phyloP scores from a whole-genome alignment of 2,113 vertebrate genomes.

The Heterochromis multidens region DNA sequence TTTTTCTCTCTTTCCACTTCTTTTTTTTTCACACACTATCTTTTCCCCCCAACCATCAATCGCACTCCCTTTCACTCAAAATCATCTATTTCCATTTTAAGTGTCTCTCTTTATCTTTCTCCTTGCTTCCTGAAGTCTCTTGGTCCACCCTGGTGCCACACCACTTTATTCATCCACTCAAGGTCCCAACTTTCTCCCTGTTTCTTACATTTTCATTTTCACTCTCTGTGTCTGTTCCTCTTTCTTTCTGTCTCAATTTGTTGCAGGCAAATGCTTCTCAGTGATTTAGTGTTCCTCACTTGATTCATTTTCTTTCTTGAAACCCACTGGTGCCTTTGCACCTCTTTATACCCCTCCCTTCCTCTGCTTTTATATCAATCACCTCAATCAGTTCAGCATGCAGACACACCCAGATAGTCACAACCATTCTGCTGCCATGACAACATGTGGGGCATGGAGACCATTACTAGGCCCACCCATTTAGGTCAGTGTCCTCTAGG shows the following conservation, averaged over 20 bases:
- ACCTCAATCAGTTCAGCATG: neutral
- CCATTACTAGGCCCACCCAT: slow-evolving; percentile 39
- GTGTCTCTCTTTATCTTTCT: neutral
- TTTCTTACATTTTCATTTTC: neutral
- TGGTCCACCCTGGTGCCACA: neutral
- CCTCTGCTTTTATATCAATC: neutral
- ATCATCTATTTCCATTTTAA: slow-evolving; percentile 2
- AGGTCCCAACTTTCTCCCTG: neutral
- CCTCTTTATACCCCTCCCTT: neutral
- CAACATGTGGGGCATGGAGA: slow-evolving; percentile 41
- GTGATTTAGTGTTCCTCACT: neutral
- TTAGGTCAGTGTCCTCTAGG: slow-evolving; percentile 38
- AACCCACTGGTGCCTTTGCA: neutral
- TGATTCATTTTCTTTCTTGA: neutral
- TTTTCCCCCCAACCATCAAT: slow-evolving; percentile 16
- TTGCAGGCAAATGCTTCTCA: neutral
- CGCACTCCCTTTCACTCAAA: slow-evolving; percentile 18
- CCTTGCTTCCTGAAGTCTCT: neutral
- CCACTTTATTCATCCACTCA: neutral
- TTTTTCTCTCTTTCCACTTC: slow-evolving; percentile 48
- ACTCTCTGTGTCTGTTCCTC: neutral
- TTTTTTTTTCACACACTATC: slow-evolving; percentile 14
- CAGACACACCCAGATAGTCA: neutral
- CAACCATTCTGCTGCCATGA: slow-evolving; percentile 26
- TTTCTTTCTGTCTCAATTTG: neutral